These are phyloP conservation scores for Sinonovacula constricta DNA, from an alignment of 1,140 invertebrate species.

Conservation along the genomic window DNA sequence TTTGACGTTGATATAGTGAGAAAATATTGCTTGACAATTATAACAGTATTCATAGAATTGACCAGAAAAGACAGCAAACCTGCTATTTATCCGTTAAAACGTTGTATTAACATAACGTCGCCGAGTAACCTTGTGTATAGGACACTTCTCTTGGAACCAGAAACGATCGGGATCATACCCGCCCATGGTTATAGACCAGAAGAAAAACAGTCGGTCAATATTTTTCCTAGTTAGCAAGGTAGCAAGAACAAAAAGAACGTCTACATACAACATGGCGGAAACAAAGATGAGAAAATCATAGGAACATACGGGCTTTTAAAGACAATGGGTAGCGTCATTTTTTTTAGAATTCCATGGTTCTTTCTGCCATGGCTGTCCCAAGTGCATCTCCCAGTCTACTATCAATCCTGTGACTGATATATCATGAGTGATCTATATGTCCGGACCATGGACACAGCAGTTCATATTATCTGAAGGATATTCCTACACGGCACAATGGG, in stretches of 20 bases:
- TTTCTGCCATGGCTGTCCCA: conserved; percentile 58
- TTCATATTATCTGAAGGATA: conserved; percentile 21
- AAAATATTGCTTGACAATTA: conserved; percentile 38
- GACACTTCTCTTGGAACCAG: conserved; percentile 9
- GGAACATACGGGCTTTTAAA: conserved; percentile 40
- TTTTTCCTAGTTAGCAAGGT: conserved; percentile 22
- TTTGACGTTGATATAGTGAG: conserved; percentile 46
- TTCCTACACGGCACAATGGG: conserved; percentile 10
- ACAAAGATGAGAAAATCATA: conserved; percentile 21
- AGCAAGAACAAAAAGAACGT: background rate
- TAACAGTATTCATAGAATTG: conserved; percentile 34
- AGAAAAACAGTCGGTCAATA: conserved; percentile 25
- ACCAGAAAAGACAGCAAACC: conserved; percentile 8
- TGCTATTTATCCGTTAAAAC: conserved; percentile 43
- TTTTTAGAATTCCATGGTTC: conserved; percentile 59
- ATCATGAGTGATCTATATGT: conserved; percentile 48
- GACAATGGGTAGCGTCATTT: background rate
- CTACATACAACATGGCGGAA: conserved; percentile 48
- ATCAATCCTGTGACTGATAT: conserved; percentile 22
- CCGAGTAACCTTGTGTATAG: conserved; percentile 37
- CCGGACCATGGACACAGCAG: conserved; percentile 29
- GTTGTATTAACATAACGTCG: conserved; percentile 39
- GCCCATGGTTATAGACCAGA: conserved; percentile 33
- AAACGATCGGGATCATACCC: conserved; percentile 38
- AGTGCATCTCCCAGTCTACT: no score